Percentiles rank a stretch among this genome's conserved stretches.
These are phyloP conservation scores for Yponomeuta sedellus DNA, from an alignment of 2,888 invertebrate species.

Conservation along the genomic window DNA sequence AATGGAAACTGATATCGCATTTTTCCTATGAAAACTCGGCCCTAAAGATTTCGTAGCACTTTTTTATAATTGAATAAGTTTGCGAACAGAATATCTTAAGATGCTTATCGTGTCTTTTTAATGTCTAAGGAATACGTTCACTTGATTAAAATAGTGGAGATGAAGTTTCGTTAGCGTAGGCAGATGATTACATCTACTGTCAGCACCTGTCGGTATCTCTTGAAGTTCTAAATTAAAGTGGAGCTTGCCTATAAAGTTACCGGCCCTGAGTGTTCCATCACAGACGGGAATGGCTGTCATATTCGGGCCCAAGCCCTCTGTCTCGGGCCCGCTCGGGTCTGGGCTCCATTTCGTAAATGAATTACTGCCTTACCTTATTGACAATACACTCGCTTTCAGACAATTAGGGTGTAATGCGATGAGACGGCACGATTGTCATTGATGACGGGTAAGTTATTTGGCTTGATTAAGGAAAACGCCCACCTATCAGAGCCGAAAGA, in stretches of 20 bases:
- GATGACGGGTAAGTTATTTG: too few relatives aligned
- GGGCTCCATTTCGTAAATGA: neutral
- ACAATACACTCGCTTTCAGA: conserved; percentile 1
- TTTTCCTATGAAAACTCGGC: neutral
- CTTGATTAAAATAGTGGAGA: too few relatives aligned
- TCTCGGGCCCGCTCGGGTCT: neutral
- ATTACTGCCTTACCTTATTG: neutral
- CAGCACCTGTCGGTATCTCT: neutral
- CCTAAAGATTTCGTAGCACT: neutral
- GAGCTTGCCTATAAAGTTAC: neutral
- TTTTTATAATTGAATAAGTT: neutral
- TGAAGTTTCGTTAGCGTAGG: neutral
- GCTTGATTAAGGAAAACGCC: too few relatives aligned
- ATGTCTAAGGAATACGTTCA: too few relatives aligned
- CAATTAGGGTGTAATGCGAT: neutral
- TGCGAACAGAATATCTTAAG: neutral
- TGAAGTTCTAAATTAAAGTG: conserved; percentile 6
- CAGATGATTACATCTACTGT: neutral
- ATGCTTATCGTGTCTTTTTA: neutral
- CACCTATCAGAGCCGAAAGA: too few relatives aligned
- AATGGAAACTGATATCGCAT: neutral
- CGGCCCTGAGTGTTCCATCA: neutral
- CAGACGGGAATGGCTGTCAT: conserved; percentile 7
- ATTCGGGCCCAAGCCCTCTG: neutral
- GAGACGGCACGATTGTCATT: neutral